Base-by-base conservation (phyloP, 2,113 vertebrate genomes). In the Triplophysa dalaica region DNA sequence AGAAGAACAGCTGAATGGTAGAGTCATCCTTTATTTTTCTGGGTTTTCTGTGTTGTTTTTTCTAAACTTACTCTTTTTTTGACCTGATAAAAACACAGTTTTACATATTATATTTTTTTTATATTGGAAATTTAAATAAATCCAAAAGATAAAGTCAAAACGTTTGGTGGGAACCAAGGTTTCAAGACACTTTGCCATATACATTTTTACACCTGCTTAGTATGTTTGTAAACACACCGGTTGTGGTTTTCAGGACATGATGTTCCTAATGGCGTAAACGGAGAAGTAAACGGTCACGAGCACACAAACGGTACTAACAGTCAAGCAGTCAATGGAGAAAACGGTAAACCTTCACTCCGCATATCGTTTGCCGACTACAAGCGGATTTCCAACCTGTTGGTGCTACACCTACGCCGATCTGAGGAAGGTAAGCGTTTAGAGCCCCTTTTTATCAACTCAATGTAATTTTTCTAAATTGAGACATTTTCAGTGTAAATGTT, bases 311-410 rank as follows among this genome's bases (percentile, higher is more conserved):
- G 90, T 0, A 56, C 92, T 60, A 89, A 82, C 0, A 88, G 91
- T 38, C 89, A 91, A 24, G 77, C 86, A 26, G 93, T 94, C 69
- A 89, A 92, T 1, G 19, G 77, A 0, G 90, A 87, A 65, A 90
- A 89, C 4, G 80, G 91, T 62, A 97, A 94, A 77, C 91, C 95
- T 3, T 92, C 94, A 9, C 88, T 98, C 22, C 93, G 94, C 7
- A 92, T 99, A 78, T 95, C 96, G 17, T 99, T 98, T 79, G 76
- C 93, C 0, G 98, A 99, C 78, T 99, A 99, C 89, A 93, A 90
- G 19, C 93, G 95, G 4, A 95, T 99, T 89, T 98, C 98, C 38
- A 99, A 99, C 85, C 93, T 99, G 78, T 88, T 99, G 54, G 98
- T 99, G 45, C 91, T 98, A 81, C 97, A 98, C 85, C 91, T 99